A percentile compares a stretch with the other conserved stretches of the same genome.
phyloP scores from a whole-genome alignment of 1,140 invertebrate species.

The Leptonema lineaticorne region DNA sequence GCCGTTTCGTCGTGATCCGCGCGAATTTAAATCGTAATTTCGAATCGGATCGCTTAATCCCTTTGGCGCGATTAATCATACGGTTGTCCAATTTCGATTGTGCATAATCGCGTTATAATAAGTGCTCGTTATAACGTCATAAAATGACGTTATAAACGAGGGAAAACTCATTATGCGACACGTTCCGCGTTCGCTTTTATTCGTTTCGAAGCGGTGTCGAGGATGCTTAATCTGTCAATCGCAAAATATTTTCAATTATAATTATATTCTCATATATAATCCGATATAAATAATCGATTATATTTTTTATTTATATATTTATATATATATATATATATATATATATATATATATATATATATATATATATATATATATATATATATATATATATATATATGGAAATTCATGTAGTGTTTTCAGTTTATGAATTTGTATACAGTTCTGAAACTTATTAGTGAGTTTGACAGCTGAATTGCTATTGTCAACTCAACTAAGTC shows the following conservation, averaged over 20 bases:
- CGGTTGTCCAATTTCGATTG: slow-evolving; percentile 1
- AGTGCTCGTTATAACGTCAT: neutral
- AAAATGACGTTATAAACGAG: neutral
- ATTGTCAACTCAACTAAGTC: too few relatives aligned
- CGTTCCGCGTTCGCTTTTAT: neutral
- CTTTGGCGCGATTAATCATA: neutral
- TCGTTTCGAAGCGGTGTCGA: neutral
- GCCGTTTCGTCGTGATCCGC: neutral
- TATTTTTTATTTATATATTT: neutral
- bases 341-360: neutral
- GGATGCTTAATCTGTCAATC: neutral
- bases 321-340: neutral
- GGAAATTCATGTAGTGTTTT: neutral
- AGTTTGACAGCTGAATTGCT: too few relatives aligned
- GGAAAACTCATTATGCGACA: neutral
- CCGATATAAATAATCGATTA: neutral
- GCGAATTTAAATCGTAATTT: neutral
- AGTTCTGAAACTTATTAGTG: too few relatives aligned
- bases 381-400: neutral
- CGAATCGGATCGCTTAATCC: neutral
- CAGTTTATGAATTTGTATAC: too few relatives aligned
- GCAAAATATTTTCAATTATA: neutral
- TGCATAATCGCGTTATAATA: neutral
- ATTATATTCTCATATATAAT: neutral
- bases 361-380: neutral